These are phyloP conservation scores for Molorchus minor DNA, from an alignment of 2,888 invertebrate species.

Conservation along the genomic window DNA sequence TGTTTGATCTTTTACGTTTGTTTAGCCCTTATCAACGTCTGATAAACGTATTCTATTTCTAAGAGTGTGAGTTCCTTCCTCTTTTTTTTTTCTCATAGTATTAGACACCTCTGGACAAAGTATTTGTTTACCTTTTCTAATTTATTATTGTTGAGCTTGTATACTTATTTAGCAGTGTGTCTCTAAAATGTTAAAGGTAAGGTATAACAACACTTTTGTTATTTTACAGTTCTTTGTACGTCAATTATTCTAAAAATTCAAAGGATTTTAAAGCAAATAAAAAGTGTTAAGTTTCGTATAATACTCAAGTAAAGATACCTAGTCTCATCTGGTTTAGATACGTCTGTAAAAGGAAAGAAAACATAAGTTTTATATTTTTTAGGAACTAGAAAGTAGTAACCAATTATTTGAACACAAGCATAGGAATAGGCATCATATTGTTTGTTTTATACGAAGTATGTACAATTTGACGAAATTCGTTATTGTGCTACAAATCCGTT, in stretches of 20 bases:
- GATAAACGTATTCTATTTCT: slow-evolving; percentile 35
- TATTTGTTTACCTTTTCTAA: slow-evolving; percentile 23
- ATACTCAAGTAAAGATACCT: no score
- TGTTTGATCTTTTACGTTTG: slow-evolving; percentile 38
- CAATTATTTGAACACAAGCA: no score
- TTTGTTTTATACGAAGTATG: no score
- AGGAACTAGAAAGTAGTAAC: no score
- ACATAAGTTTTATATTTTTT: no score
- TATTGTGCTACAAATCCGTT: no score
- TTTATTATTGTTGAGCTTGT: slow-evolving; percentile 19
- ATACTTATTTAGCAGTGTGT: slow-evolving; percentile 11
- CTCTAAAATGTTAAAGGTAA: slow-evolving; percentile 16
- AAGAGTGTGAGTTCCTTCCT: slow-evolving; percentile 19
- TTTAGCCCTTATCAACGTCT: slow-evolving; percentile 43
- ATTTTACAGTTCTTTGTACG: not conserved
- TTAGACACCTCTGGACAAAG: slow-evolving; percentile 17
- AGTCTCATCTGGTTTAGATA: no score
- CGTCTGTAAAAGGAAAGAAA: no score
- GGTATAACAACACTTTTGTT: slow-evolving; percentile 1
- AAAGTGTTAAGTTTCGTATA: no score
- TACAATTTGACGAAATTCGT: no score
- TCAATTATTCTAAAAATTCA: not conserved
- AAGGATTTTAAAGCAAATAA: no score
- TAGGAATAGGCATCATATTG: no score
- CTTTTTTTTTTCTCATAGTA: slow-evolving; percentile 12